phyloP scores from a whole-genome alignment of 2,888 invertebrate genomes.

The Eudasyphora cyanicolor region DNA sequence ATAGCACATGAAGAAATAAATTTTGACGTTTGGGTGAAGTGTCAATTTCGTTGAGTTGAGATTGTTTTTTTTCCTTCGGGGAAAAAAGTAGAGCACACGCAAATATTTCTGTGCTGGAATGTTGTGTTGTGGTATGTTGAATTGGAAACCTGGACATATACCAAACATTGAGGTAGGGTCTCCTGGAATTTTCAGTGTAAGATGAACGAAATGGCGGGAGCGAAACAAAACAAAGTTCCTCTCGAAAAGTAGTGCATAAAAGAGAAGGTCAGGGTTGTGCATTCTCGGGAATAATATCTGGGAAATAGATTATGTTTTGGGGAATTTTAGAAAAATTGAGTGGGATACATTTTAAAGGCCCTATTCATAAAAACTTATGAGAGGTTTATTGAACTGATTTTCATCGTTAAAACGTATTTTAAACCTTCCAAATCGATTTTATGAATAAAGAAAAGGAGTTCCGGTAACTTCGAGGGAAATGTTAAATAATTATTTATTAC shows the following conservation, averaged over 20 bases:
- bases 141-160: conserved; percentile 50
- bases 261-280: conserved; percentile 24
- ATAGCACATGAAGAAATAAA: conserved; percentile 26
- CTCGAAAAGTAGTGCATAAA: neutral
- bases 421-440: too few relatives aligned
- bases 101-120: conserved; percentile 52
- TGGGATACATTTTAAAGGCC: too few relatives aligned
- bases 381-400: too few relatives aligned
- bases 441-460: too few relatives aligned
- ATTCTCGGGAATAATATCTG: neutral
- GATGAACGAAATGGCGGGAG: conserved; percentile 56
- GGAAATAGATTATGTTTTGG: neutral
- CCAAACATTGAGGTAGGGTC: conserved; percentile 61
- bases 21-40: conserved; percentile 62
- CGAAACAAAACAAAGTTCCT: neutral
- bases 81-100: conserved; percentile 60
- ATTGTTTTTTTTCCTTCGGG: neutral
- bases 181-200: conserved; percentile 9
- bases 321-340: neutral
- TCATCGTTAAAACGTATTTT: too few relatives aligned
- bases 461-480: too few relatives aligned
- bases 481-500: too few relatives aligned
- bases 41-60: conserved; percentile 44
- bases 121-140: conserved; percentile 56
- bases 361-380: too few relatives aligned